phyloP scores from a whole-genome alignment of 2,113 vertebrate genomes.

The Emydocephalus ijimae region DNA sequence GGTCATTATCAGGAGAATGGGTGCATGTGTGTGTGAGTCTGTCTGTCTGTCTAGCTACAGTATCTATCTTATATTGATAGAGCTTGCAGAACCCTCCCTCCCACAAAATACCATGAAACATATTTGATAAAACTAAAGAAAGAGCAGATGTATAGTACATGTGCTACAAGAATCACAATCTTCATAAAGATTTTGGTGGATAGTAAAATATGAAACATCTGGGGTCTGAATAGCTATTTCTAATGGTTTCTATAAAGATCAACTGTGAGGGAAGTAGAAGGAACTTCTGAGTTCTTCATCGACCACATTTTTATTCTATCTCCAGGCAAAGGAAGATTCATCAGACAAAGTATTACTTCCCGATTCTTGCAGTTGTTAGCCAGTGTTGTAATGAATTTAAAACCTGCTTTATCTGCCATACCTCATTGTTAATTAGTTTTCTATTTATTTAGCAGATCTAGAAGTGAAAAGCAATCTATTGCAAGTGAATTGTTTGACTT shows the following conservation, averaged over 20 bases:
- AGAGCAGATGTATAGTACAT: conserved; percentile 34
- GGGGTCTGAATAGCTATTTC: conserved; percentile 49
- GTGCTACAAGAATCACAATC: conserved; percentile 20
- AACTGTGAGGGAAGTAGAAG: conserved; percentile 15
- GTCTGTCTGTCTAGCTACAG: background rate
- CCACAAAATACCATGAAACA: background rate
- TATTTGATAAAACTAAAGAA: conserved; percentile 48
- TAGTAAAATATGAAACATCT: conserved; percentile 47
- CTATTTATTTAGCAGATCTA: conserved; percentile 80
- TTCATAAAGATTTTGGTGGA: conserved; percentile 43
- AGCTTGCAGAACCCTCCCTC: background rate
- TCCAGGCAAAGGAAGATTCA: conserved; percentile 30
- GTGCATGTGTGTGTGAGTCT: background rate
- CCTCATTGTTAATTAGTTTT: conserved; percentile 80
- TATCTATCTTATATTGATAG: conserved; percentile 29
- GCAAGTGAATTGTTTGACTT: conserved; percentile 77
- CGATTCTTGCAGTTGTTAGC: conserved; percentile 55
- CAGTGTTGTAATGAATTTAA: conserved; percentile 70
- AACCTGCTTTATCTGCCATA: conserved; percentile 63
- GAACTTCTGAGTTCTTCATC: conserved; percentile 36
- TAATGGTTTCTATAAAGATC: conserved; percentile 30
- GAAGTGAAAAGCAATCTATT: conserved; percentile 73
- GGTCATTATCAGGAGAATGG: conserved; percentile 17
- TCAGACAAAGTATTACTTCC: conserved; percentile 34
- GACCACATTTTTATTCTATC: conserved; percentile 20